Evolutionary conservation across 2,888 invertebrate species (phyloP).

Genomic region (Carabus problematicus): DNA sequence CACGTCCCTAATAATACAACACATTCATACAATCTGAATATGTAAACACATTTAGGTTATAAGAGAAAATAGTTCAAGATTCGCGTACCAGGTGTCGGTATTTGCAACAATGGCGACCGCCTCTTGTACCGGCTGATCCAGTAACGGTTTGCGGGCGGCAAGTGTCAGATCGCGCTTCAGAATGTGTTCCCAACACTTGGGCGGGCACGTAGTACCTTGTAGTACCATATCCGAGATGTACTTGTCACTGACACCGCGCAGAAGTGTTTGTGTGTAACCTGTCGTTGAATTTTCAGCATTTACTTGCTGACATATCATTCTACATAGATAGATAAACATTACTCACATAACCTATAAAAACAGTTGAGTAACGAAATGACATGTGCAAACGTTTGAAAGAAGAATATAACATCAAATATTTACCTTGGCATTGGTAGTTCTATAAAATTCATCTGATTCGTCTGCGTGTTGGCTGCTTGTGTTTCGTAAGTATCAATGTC

Average conservation of each 20-base stretch:
- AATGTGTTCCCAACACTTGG: slow-evolving; percentile 66
- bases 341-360: background rate
- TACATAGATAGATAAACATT: background rate
- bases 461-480: slow-evolving; percentile 46
- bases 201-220: slow-evolving; percentile 70
- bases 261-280: slow-evolving; percentile 67
- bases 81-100: slow-evolving; percentile 77
- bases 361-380: slow-evolving; percentile 30
- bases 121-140: slow-evolving; percentile 77
- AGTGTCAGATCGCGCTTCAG: slow-evolving; percentile 63
- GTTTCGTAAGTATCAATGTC: slow-evolving; percentile 45
- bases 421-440: slow-evolving; percentile 68
- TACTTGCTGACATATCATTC: slow-evolving; percentile 5
- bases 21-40: background rate
- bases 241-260: slow-evolving; percentile 69
- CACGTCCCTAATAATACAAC: slow-evolving; percentile 60
- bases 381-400: too few relatives aligned
- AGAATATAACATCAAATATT: slow-evolving; percentile 50
- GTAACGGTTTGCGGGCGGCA: slow-evolving; percentile 62
- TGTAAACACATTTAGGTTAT: slow-evolving; percentile 19
- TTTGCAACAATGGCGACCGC: slow-evolving; percentile 85
- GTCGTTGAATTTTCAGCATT: slow-evolving; percentile 29
- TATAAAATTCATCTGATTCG: slow-evolving; percentile 60
- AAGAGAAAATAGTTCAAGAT: slow-evolving; percentile 23
- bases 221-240: slow-evolving; percentile 79